phyloP scores from a whole-genome alignment of 2,113 vertebrate genomes.

The Thamnophis sirtalis region DNA sequence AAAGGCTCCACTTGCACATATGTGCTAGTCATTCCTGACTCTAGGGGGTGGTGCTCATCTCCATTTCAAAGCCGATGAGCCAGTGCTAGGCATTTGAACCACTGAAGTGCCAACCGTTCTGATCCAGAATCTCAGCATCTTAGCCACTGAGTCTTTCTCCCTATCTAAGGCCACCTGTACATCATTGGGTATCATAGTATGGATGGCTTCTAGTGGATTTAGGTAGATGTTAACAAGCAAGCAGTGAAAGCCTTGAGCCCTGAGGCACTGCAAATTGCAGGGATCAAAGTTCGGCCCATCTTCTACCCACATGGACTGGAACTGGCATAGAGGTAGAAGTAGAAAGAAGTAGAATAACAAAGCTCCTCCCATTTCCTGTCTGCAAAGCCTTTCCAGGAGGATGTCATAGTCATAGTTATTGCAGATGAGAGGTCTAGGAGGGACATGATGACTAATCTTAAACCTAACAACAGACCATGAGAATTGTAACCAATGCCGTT shows the following conservation, averaged over 20 bases:
- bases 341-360: neutral
- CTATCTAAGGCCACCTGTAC: neutral
- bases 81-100: too few relatives aligned
- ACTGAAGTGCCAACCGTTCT: too few relatives aligned
- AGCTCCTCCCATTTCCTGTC: neutral
- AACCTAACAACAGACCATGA: neutral
- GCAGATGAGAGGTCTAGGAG: neutral
- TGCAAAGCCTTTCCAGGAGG: neutral
- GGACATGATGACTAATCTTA: neutral
- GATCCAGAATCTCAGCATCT: too few relatives aligned
- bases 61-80: too few relatives aligned
- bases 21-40: too few relatives aligned
- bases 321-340: neutral
- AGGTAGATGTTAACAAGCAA: neutral
- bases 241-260: neutral
- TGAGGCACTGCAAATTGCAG: too few relatives aligned
- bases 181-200: neutral
- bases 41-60: too few relatives aligned
- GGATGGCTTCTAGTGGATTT: neutral
- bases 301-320: too few relatives aligned
- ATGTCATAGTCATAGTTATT: neutral
- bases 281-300: too few relatives aligned
- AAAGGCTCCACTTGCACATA: too few relatives aligned
- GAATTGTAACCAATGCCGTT: neutral
- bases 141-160: too few relatives aligned